These are phyloP conservation scores for Sporophila hypoxantha DNA, from an alignment of 2,113 vertebrate species.

Conservation along the genomic window DNA sequence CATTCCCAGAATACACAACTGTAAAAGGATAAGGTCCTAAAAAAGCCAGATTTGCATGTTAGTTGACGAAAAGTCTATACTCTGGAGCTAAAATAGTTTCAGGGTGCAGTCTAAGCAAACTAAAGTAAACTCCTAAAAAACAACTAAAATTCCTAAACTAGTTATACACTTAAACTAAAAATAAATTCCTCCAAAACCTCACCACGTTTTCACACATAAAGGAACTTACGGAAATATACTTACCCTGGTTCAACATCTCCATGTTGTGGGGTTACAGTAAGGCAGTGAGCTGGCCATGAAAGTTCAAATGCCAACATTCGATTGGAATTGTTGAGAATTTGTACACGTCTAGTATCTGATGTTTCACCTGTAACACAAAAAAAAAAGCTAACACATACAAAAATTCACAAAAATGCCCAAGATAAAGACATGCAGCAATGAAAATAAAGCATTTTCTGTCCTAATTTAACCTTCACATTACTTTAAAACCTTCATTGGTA, in stretches of 20 bases:
- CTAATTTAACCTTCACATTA: background rate
- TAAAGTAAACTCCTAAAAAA: background rate
- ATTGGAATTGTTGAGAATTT: conserved; percentile 77
- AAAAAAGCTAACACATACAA: background rate
- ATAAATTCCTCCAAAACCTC: background rate
- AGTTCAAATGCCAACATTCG: conserved; percentile 83
- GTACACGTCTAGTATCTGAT: conserved; percentile 70
- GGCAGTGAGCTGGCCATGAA: conserved; percentile 93
- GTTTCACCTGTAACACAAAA: conserved; percentile 67
- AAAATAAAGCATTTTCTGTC: background rate
- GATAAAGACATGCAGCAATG: background rate
- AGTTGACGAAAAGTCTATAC: background rate
- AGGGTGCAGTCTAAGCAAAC: background rate
- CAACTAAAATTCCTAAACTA: background rate
- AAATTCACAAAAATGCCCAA: background rate
- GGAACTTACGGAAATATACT: conserved; percentile 14
- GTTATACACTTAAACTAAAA: background rate
- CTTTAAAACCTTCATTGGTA: background rate
- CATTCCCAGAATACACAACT: background rate
- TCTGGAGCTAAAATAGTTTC: background rate
- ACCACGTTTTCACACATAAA: background rate
- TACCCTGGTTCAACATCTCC: conserved; percentile 85
- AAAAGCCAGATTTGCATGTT: background rate
- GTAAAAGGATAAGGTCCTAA: background rate
- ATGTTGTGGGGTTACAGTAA: conserved; percentile 90